These are phyloP conservation scores for Leptinotarsa undecemlineata DNA, from an alignment of 1,140 invertebrate genomes.

Conservation along the genomic window DNA sequence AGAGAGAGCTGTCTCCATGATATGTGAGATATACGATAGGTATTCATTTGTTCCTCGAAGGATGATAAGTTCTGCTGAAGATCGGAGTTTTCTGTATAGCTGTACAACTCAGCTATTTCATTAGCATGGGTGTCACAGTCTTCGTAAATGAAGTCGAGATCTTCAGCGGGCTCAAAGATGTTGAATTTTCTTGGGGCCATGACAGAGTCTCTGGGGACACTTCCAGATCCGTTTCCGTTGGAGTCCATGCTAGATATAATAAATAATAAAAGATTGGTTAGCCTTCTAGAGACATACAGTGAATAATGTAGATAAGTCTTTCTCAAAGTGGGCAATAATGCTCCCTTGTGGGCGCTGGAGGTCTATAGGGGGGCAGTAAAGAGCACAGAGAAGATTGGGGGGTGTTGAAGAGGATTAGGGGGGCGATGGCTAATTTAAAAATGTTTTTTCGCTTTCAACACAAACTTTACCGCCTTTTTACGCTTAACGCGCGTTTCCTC, in stretches of 20 bases:
- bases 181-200: neutral
- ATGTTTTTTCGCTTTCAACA: too few relatives aligned
- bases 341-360: too few relatives aligned
- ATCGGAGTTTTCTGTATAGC: conserved; percentile 93
- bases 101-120: conserved; percentile 95
- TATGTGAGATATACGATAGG: conserved; percentile 69
- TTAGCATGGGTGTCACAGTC: conserved; percentile 88
- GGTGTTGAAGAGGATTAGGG: too few relatives aligned
- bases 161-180: conserved; percentile 48
- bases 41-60: conserved; percentile 85
- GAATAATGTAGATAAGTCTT: too few relatives aligned
- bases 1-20: conserved; percentile 79
- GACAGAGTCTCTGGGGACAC: too few relatives aligned
- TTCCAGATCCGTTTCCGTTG: conserved; percentile 7
- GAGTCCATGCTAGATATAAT: conserved; percentile 24
- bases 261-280: neutral
- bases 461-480: too few relatives aligned
- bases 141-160: conserved; percentile 92
- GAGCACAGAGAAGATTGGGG: too few relatives aligned
- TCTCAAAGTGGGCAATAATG: too few relatives aligned
- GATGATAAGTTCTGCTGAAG: conserved; percentile 87
- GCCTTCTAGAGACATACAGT: too few relatives aligned
- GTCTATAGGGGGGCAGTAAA: too few relatives aligned
- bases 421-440: too few relatives aligned
- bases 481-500: too few relatives aligned